These are phyloP conservation scores for Pollimyrus isidori DNA, from an alignment of 2,113 vertebrate genomes.

Conservation along the genomic window DNA sequence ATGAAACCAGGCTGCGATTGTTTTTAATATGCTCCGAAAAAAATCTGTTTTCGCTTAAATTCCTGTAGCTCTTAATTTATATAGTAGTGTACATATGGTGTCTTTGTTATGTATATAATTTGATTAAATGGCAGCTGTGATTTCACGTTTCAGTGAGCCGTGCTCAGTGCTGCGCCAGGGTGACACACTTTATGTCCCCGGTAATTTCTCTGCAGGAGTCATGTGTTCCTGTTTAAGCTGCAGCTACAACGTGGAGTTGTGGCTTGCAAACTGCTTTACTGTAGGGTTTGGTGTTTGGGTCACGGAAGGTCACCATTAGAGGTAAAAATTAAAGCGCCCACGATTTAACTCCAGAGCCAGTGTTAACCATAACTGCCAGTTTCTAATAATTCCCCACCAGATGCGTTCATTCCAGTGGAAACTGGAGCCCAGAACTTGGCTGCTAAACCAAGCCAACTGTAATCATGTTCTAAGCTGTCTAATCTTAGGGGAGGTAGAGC, in stretches of 20 bases:
- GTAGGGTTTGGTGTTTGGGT: not conserved
- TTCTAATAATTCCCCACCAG: slow-evolving; percentile 21
- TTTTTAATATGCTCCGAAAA: not conserved
- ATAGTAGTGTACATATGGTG: slow-evolving; percentile 4
- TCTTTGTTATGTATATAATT: slow-evolving; percentile 12
- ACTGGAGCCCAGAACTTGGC: slow-evolving; percentile 15
- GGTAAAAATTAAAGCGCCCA: slow-evolving; percentile 1
- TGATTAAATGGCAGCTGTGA: slow-evolving; percentile 1
- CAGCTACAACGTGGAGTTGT: not conserved
- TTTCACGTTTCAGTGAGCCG: not conserved
- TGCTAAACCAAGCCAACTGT: slow-evolving; percentile 3
- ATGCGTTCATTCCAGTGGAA: slow-evolving; percentile 13
- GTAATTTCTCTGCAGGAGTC: not conserved
- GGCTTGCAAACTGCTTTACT: not conserved
- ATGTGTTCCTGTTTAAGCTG: not conserved
- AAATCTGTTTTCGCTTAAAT: slow-evolving; percentile 1
- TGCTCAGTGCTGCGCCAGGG: not conserved
- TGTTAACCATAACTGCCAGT: slow-evolving; percentile 14
- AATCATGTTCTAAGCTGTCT: slow-evolving; percentile 12
- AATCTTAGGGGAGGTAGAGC: slow-evolving; percentile 18
- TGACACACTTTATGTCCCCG: not conserved
- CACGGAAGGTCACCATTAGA: slow-evolving; percentile 15
- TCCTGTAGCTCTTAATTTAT: not conserved
- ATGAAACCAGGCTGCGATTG: not conserved
- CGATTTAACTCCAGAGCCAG: slow-evolving; percentile 13